phyloP scores from a whole-genome alignment of 2,113 vertebrate species.

The human region DNA sequence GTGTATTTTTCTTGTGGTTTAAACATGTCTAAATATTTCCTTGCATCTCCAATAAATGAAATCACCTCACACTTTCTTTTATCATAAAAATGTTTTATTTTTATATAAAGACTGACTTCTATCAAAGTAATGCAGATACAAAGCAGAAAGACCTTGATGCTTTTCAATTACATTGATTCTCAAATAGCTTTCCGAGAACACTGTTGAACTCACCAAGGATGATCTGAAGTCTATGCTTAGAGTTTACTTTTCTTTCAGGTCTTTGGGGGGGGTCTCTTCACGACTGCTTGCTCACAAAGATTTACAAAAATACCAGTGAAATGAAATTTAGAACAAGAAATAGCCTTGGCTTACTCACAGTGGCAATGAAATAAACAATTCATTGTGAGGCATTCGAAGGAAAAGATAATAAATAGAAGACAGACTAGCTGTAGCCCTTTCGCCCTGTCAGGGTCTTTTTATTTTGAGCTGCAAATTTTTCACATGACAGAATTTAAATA shows the following conservation, averaged over 20 bases:
- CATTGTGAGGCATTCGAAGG: not conserved
- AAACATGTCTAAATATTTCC: not conserved
- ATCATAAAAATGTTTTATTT: not conserved
- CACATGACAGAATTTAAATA: not conserved
- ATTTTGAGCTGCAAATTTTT: not conserved
- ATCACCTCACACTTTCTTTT: not conserved
- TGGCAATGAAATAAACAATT: not conserved
- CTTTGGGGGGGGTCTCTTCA: not conserved
- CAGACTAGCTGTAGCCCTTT: not conserved
- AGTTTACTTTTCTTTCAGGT: not conserved
- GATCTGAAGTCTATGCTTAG: not conserved
- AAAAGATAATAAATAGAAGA: not conserved
- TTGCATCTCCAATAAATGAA: not conserved
- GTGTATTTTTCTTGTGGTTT: not conserved
- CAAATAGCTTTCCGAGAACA: not conserved
- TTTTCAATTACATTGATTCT: conserved; percentile 9
- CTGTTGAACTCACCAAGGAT: not conserved
- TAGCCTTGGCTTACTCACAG: conserved; percentile 46
- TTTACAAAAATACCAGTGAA: not conserved
- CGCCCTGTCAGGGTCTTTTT: not conserved
- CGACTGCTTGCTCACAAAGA: not conserved
- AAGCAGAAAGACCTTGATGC: not conserved
- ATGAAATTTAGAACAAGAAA: conserved; percentile 4
- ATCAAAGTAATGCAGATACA: not conserved
- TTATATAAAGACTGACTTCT: not conserved